Evolutionary conservation across 2,797 vertebrate species (phyloP).

Genomic region (Carcharodon carcharias): DNA sequence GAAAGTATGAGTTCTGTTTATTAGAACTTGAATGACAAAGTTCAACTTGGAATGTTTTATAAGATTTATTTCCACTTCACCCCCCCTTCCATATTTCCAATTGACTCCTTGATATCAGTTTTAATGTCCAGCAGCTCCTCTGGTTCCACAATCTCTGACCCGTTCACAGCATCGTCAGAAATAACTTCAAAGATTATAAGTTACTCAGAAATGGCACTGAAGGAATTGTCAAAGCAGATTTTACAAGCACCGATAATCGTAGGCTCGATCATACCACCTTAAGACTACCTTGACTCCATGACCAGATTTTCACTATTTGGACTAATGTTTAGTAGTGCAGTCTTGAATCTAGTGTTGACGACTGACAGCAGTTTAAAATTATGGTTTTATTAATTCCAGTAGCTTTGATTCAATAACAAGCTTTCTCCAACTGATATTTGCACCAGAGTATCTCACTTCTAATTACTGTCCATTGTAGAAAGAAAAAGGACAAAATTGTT

Average conservation of each 20-base stretch:
- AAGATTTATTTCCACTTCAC: not conserved
- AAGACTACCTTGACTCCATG: too few relatives aligned
- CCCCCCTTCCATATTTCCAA: too few relatives aligned
- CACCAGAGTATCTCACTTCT: not conserved
- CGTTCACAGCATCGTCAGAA: conserved; percentile 54
- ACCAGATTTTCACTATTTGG: too few relatives aligned
- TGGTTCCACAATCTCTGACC: conserved; percentile 53
- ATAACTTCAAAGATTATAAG: conserved; percentile 75
- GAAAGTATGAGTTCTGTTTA: not conserved
- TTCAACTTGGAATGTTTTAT: not conserved
- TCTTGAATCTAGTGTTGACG: not conserved
- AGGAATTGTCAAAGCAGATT: conserved; percentile 85
- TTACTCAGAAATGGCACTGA: conserved; percentile 75
- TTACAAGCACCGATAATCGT: conserved; percentile 74
- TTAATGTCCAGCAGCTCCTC: conserved; percentile 65
- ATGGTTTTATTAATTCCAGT: not conserved
- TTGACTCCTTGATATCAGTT: conserved; percentile 64
- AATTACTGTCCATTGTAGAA: not conserved
- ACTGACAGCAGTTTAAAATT: not conserved
- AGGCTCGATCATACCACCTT: conserved; percentile 47
- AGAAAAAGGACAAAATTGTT: not conserved
- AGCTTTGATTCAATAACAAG: not conserved
- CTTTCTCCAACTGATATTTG: not conserved
- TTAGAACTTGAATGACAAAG: not conserved
- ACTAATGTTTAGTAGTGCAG: not conserved